Base-by-base conservation (phyloP, 2,797 vertebrate species). In the Smutsia gigantea region DNA sequence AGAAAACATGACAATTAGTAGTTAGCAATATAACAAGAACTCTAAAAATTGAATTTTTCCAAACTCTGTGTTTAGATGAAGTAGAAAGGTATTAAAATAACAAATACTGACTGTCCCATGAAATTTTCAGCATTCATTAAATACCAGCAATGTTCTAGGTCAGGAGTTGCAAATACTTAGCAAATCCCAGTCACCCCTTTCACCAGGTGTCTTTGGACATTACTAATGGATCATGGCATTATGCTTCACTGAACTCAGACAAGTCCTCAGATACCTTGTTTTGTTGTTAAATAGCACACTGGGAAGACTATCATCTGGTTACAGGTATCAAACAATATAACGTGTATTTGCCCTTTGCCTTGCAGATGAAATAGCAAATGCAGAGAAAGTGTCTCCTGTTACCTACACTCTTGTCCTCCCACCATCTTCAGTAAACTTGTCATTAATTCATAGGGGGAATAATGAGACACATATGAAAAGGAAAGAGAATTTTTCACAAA, bases 111-210 rank as follows among this genome's bases (percentile, higher is more conserved):
- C 77, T 71, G 4, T 15, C 12, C 84, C 72, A 61, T n/a, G 46
- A 97, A 39, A 74, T n/a, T 89, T 82, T 81, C 77, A 95, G 57
- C 19, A 83, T 89, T 74, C 49, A 34, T 71, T 87, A 95, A 75
- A 83, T n/a, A 84, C 5, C 27, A 92, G 46, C 55, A 86, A 18
- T 42, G 39, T 57, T 57, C 68, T 49, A 88, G 63, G 37, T 83
- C 61, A 94, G 29, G 11, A 81, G 37, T 82, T 14, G 15, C 23
- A 87, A 95, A 86, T 34, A 39, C 15, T 88, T 69, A 87, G 23
- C 55, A 88, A 61, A 49, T 29, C 4, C 61, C 1, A 74, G 19
- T 61, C 6, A 19, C 5, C 84, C 6, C 1, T 79, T 55, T 57
- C 17, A 31, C 57, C 19, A 12, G 0, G 0, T 37, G 5, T 21